Conservation (phyloP, 2,888 invertebrate genomes). For the Pegoplata infirma region DNA sequence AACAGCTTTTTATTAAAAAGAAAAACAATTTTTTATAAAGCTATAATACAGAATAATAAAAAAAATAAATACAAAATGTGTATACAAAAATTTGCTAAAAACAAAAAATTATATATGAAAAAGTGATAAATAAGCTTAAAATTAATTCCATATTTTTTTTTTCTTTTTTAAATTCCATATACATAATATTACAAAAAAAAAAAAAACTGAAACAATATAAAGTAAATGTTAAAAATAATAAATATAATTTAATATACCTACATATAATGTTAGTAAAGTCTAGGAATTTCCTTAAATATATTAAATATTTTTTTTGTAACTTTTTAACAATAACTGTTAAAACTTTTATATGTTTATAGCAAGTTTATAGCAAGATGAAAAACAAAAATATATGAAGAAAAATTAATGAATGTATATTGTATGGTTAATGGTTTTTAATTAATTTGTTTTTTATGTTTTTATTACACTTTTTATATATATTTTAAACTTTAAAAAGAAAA, state of each 20-base stretch:
- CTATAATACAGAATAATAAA: constrained; percentile 17
- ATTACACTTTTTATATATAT: background rate
- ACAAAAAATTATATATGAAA: background rate
- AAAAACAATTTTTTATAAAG: constrained; percentile 22
- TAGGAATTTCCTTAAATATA: constrained; percentile 4
- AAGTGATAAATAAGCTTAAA: constrained; percentile 44
- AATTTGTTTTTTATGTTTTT: constrained; percentile 17
- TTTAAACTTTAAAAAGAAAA: background rate
- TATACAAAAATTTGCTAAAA: constrained; percentile 18
- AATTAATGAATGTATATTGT: background rate
- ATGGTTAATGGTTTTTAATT: constrained; percentile 15
- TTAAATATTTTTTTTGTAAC: constrained; percentile 3
- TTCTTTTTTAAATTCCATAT: constrained; percentile 20
- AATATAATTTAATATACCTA: constrained; percentile 25
- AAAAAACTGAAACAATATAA: no score
- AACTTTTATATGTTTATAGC: constrained; percentile 25
- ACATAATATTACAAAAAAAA: background rate
- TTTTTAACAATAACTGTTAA: constrained; percentile 10
- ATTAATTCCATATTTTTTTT: constrained; percentile 38
- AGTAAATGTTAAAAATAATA: background rate
- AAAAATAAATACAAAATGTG: constrained; percentile 24
- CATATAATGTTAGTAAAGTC: background rate
- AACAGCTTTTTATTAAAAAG: constrained; percentile 37
- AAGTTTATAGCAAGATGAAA: background rate
- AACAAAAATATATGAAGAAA: background rate